A percentile compares a stretch with the other conserved stretches of the same genome.
Conservation (phyloP, 2,797 vertebrate genomes). For the Phoeniculus purpureus region DNA sequence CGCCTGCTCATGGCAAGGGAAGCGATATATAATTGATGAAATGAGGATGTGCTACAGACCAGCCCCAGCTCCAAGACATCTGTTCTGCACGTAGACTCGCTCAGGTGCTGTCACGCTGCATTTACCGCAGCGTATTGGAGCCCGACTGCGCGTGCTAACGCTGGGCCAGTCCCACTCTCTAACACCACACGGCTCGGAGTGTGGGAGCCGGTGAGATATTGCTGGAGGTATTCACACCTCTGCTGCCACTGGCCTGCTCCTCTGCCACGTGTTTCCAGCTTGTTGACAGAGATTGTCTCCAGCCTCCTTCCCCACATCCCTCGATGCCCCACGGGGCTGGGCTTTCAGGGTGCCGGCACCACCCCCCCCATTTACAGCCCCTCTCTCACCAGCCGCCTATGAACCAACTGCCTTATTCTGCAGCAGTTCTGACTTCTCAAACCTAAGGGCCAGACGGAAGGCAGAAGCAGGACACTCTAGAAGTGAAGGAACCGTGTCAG, state of each 20-base stretch:
- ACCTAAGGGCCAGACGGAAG: rapidly evolving
- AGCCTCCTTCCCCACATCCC: not conserved
- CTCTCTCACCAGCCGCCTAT: rapidly evolving
- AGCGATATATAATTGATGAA: constrained; percentile 76
- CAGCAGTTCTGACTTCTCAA: rapidly evolving
- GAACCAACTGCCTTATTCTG: not conserved
- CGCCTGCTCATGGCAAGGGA: constrained; percentile 41
- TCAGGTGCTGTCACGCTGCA: constrained; percentile 73
- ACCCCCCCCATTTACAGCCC: not conserved
- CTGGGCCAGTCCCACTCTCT: not conserved
- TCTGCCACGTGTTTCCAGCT: not conserved
- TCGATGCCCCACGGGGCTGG: not conserved
- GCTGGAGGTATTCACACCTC: not conserved
- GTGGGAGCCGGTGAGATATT: not conserved
- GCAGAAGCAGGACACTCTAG: not conserved
- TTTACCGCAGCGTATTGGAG: constrained; percentile 52
- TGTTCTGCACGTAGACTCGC: constrained; percentile 68
- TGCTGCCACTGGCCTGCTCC: not conserved
- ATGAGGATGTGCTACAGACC: constrained; percentile 62
- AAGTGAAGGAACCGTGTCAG: not conserved
- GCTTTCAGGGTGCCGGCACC: rapidly evolving
- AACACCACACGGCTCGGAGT: not conserved
- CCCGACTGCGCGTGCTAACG: not conserved
- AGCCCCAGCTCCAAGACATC: constrained; percentile 66
- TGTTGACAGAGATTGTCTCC: not conserved